Base-by-base conservation (phyloP, 1,140 invertebrate species). In the Saccostrea echinata region DNA sequence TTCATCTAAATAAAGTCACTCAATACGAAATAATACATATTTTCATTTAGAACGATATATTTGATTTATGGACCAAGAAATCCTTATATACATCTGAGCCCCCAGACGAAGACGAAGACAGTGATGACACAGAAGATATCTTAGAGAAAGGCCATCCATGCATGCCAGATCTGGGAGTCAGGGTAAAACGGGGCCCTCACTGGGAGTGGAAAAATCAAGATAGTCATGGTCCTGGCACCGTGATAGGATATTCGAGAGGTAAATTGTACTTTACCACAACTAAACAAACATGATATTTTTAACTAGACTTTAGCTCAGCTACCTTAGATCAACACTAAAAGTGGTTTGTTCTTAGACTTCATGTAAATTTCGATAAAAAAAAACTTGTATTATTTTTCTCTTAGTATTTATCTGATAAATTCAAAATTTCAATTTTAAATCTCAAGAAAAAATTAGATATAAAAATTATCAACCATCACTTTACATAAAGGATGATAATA, bases 171-270 rank as follows among this genome's bases (percentile, higher is more conserved):
- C 24, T 83, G 1, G 81, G 81, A 30, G 18, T 35, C 6, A 51
- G 81, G 16, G 88, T 89, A 3, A 57, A 82, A 55, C 53, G 88
- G 2, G 88, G 88, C 21, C 85, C 30, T 16, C 71, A 84, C 35
- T 89, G 88, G 88, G n/a, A 43, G 27, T 89, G 88, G 88, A 85
- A 76, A 24, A 81, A 89, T n/a, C 88, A 89, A 24, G 88, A 89
- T 84, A 81, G 53, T 11, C 35, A 80, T 81, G 83, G 85, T 51
- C 64, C 85, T 55, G 88, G 88, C 21, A 89, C 88, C 13, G 68
- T 88, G 0, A 86, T 88, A 18, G 88, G 85, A 55, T 84, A 88
- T 43, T 83, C n/a, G 52, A 53, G 30, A 51, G 43, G 81, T 51
- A 83, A 21, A 43, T 43, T 8, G 6, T 43, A 43, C 9, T 43